Evolutionary conservation across 2,888 invertebrate genomes (phyloP).

Genomic region (Carcina quercana): DNA sequence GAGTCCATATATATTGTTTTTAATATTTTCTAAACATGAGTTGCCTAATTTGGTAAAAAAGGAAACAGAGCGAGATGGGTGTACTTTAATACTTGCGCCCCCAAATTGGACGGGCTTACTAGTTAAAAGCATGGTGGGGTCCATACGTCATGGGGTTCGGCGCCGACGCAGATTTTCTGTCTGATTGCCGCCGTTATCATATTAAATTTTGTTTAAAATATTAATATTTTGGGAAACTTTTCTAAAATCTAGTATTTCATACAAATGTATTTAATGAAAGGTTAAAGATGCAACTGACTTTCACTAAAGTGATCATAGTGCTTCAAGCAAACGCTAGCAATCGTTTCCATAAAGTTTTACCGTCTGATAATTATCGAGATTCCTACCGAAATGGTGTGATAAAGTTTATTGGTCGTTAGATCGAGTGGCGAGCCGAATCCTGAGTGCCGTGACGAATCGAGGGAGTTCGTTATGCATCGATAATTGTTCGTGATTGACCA

Average conservation of each 20-base stretch:
- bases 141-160: constrained; percentile 59
- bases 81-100: constrained; percentile 38
- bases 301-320: constrained; percentile 30
- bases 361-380: constrained; percentile 51
- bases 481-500: constrained; percentile 50
- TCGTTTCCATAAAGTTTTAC: constrained; percentile 50
- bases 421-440: constrained; percentile 50
- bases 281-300: constrained; percentile 33
- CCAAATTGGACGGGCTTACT: constrained; percentile 52
- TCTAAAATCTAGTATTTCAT: no score
- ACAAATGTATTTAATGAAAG: constrained; percentile 14
- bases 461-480: constrained; percentile 44
- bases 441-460: constrained; percentile 52
- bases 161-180: constrained; percentile 55
- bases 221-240: background rate
- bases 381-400: constrained; percentile 67
- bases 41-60: background rate
- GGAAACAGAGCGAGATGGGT: constrained; percentile 30
- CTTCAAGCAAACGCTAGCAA: constrained; percentile 42
- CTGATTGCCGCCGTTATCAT: constrained; percentile 43
- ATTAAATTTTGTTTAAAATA: constrained; percentile 28
- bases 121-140: constrained; percentile 55
- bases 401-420: constrained; percentile 65
- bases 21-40: constrained; percentile 2
- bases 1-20: constrained; percentile 3